Conservation (phyloP, 1,140 invertebrate genomes). For the Maniola jurtina region DNA sequence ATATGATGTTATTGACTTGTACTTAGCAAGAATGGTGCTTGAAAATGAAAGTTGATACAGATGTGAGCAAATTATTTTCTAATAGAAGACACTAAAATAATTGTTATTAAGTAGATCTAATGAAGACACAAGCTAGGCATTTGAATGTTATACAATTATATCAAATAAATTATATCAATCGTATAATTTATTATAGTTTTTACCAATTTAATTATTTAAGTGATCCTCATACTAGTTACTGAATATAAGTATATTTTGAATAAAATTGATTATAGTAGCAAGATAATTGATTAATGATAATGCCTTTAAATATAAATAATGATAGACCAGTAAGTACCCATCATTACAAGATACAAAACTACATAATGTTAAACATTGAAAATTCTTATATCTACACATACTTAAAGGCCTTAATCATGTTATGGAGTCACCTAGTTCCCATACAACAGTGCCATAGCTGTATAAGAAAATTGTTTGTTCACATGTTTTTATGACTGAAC, state of each 20-base stretch:
- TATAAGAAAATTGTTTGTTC: conserved; percentile 17
- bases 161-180: too few species aligned
- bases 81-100: not conserved
- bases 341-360: not conserved
- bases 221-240: too few species aligned
- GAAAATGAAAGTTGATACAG: conserved; percentile 20
- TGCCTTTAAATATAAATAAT: not conserved
- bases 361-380: not conserved
- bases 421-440: conserved; percentile 23
- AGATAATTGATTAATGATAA: too few species aligned
- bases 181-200: too few species aligned
- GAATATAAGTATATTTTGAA: too few species aligned
- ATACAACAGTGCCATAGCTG: conserved; percentile 18
- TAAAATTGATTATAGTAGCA: too few species aligned
- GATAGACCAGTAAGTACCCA: not conserved
- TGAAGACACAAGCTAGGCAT: too few species aligned
- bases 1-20: conserved; percentile 21
- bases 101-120: too few species aligned
- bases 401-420: too few species aligned
- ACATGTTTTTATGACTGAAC: conserved; percentile 23
- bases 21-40: conserved; percentile 14
- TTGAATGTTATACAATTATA: too few species aligned
- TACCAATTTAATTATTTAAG: too few species aligned
- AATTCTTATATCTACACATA: too few species aligned
- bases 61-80: not conserved